phyloP scores from a whole-genome alignment of 2,797 vertebrate genomes.

The Ceryle rudis region DNA sequence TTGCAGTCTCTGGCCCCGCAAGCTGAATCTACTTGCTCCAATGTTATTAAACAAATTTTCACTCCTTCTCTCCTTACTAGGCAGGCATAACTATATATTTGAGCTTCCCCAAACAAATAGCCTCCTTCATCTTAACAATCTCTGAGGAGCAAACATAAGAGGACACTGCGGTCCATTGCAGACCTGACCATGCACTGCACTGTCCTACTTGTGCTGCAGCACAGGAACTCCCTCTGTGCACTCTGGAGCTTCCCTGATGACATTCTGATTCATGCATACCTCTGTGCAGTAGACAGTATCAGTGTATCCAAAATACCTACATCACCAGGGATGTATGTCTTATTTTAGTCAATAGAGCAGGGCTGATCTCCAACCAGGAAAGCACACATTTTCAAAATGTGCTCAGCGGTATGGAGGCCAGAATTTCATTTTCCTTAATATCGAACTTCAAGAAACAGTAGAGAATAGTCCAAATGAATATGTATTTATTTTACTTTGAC shows the following conservation, averaged over 20 bases:
- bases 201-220: background rate
- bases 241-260: background rate
- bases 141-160: background rate
- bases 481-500: background rate
- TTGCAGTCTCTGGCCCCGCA: background rate
- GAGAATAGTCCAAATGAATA: background rate
- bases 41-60: background rate
- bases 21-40: background rate
- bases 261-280: fast-evolving
- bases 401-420: background rate
- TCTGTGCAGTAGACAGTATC: fast-evolving
- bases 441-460: background rate
- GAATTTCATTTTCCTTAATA: background rate
- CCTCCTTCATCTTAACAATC: background rate
- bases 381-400: background rate
- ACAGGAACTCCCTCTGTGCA: background rate
- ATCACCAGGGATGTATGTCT: fast-evolving
- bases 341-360: background rate
- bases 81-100: background rate
- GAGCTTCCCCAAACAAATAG: background rate
- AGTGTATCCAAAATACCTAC: background rate
- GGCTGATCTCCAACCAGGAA: background rate
- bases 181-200: fast-evolving
- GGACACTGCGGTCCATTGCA: background rate
- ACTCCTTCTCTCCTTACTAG: background rate